These are phyloP conservation scores for Puntigrus tetrazona DNA, from an alignment of 2,113 vertebrate species.

Conservation along the genomic window DNA sequence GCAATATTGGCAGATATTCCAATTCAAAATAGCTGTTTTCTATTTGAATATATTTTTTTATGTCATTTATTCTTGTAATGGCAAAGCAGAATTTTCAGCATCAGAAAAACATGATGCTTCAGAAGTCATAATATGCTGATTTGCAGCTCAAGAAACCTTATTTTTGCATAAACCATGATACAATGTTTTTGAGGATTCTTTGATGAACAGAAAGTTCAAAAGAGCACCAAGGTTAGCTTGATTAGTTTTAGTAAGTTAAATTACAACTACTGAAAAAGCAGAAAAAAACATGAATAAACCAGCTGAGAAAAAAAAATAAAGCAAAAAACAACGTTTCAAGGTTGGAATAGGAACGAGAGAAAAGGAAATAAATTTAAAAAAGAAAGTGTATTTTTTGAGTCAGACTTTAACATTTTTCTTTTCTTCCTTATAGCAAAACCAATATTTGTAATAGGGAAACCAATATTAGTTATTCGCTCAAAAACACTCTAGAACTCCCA, in stretches of 20 bases:
- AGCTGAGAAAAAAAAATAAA: not conserved
- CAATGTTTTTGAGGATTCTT: not conserved
- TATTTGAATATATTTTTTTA: not conserved
- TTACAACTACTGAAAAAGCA: not conserved
- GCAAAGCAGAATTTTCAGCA: not conserved
- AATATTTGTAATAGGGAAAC: slow-evolving; percentile 8
- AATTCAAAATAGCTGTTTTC: not conserved
- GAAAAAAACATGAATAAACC: not conserved
- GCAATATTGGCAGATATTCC: not conserved
- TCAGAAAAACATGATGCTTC: not conserved
- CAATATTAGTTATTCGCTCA: slow-evolving; percentile 9
- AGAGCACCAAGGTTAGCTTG: not conserved
- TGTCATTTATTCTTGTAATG: not conserved
- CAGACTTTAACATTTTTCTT: not conserved
- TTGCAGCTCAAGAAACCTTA: not conserved
- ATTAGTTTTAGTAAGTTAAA: not conserved
- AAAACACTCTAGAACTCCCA: not conserved
- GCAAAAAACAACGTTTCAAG: not conserved
- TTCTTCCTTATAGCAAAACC: not conserved
- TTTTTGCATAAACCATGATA: too few relatives aligned
- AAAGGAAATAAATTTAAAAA: not conserved
- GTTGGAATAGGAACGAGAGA: not conserved
- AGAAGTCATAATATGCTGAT: not conserved
- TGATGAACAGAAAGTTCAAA: not conserved
- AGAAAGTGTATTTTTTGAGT: not conserved